phyloP scores from a whole-genome alignment of 1,140 invertebrate species.

The Sminthurides bifidus region DNA sequence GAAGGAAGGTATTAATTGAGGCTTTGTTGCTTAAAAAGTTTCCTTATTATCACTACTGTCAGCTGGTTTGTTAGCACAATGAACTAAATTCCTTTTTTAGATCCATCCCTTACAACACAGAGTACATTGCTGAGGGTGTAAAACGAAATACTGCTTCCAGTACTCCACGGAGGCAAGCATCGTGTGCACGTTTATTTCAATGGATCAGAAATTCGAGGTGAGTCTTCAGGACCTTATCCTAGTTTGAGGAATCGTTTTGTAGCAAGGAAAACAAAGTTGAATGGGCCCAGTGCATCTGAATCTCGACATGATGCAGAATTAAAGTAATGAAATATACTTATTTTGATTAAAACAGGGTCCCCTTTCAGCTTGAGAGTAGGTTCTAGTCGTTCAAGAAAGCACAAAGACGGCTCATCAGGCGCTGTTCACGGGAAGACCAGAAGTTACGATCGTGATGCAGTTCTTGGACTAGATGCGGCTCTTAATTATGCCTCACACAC shows the following conservation, averaged over 20 bases:
- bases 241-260: too few relatives aligned
- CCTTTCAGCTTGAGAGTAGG: conserved; percentile 44
- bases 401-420: conserved; percentile 8
- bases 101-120: conserved; percentile 68
- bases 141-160: conserved; percentile 82
- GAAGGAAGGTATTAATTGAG: conserved; percentile 34
- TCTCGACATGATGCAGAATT: background rate
- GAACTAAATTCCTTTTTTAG: conserved; percentile 33
- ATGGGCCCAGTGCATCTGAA: too few relatives aligned
- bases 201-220: conserved; percentile 86
- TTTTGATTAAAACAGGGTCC: conserved; percentile 39
- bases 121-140: conserved; percentile 64
- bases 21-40: background rate
- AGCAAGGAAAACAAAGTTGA: too few relatives aligned
- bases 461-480: background rate
- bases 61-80: background rate
- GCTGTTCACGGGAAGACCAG: conserved; percentile 29
- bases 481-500: background rate
- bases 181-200: conserved; percentile 89
- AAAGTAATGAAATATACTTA: background rate
- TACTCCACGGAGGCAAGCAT: conserved; percentile 80
- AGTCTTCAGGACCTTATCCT: conserved; percentile 32
- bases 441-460: conserved; percentile 25
- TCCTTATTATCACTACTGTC: background rate
- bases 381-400: conserved; percentile 21